Evolutionary conservation across 2,888 invertebrate genomes (phyloP).

Genomic region (Gryllus longicercus): DNA sequence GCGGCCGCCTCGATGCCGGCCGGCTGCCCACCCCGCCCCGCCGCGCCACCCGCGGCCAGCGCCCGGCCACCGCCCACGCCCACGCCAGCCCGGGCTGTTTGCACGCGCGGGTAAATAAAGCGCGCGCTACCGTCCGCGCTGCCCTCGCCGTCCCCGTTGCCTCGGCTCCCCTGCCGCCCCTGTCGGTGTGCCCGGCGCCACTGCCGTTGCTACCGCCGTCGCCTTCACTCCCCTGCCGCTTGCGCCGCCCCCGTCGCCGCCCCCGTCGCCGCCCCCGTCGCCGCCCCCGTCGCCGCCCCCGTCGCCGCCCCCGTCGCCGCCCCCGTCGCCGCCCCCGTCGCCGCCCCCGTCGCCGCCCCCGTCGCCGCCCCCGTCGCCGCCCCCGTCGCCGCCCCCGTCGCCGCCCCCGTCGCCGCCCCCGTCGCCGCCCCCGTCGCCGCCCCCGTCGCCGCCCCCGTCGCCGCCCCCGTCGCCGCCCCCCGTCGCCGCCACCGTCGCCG

Average conservation of each 20-base stretch:
- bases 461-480: too few relatives aligned
- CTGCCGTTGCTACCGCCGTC: background rate
- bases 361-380: background rate
- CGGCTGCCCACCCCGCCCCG: background rate
- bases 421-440: background rate
- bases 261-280: background rate
- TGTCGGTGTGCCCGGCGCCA: background rate
- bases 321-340: background rate
- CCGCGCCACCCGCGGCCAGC: background rate
- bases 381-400: background rate
- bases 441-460: too few relatives aligned
- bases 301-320: background rate
- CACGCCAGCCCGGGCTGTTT: background rate
- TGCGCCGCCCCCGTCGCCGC: background rate
- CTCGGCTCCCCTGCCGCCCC: background rate
- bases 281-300: background rate
- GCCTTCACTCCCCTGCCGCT: too few relatives aligned
- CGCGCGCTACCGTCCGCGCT: too few relatives aligned
- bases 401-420: background rate
- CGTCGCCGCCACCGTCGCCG: too few relatives aligned
- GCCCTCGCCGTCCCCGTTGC: background rate
- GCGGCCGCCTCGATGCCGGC: background rate
- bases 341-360: rapidly evolving
- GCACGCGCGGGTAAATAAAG: too few relatives aligned
- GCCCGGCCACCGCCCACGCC: background rate